Evolutionary conservation across 2,113 vertebrate species (phyloP), one percentile per base, ranked within the genome.

Genomic region (Promerops cafer): DNA sequence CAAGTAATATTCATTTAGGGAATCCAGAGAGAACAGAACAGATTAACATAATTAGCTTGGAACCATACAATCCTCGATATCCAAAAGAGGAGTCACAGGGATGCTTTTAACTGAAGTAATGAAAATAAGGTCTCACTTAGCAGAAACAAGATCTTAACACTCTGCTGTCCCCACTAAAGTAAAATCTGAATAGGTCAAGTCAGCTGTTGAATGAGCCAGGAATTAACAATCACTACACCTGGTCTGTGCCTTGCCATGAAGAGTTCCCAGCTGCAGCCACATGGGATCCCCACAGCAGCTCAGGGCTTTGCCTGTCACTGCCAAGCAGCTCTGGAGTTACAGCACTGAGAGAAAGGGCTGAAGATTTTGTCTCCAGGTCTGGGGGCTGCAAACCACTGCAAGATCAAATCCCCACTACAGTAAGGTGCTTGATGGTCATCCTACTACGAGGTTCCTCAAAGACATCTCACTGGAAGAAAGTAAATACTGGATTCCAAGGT

Each of bases 261-360:
- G 37, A 65, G 30, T 16, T 59, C 22, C 47, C 57, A n/a, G 39
- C n/a, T 28, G 75, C 53, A 63, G 69, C 39, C 28, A 16, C 6
- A 0, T 0, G 1, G 14, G 16, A 53, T 9, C 23, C 56, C 7
- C 14, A 4, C 0, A 22, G 61, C 33, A 31, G 54, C 52, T 49
- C 65, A 22, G 31, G 50, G 71, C 42, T 42, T 56, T 23, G 49
- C 22, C 3, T 31, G 27, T 2, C n/a, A 7, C 42, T 16, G 30
- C 27, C 40, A 27, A 54, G 45, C 22, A 45, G 57, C 57, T 50
- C 61, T 27, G 76, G 9, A 39, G 20, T 16, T 6, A 30, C 21
- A 39, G 77, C 63, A 35, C 26, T 4, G 6, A 10, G 7, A 72
- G 10, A 80, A 69, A 74, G 45, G 11, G 35, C 37, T 70, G 30